Percentiles rank a stretch among this genome's conserved stretches.
Conservation (phyloP, 2,888 invertebrate species). For the Papilio demoleus region DNA sequence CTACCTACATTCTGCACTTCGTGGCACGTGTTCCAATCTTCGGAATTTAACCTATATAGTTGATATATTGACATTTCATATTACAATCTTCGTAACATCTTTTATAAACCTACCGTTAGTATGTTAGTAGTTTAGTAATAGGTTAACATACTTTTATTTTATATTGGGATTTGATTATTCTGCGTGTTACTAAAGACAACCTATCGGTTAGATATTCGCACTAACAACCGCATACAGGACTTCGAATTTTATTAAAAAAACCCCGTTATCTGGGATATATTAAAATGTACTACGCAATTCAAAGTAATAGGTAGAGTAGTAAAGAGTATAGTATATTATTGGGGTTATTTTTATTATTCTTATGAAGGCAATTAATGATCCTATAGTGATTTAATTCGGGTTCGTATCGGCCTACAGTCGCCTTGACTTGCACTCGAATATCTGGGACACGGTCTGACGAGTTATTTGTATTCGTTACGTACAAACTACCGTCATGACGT, state of each 20-base stretch:
- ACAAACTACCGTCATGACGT: slow-evolving; percentile 31
- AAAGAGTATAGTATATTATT: too few relatives aligned
- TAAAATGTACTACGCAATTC: not conserved
- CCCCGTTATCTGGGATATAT: not conserved
- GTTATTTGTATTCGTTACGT: slow-evolving; percentile 41
- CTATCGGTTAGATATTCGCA: not conserved
- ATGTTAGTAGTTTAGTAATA: not conserved
- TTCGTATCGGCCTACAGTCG: slow-evolving; percentile 25
- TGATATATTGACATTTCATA: not conserved
- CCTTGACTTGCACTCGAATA: slow-evolving; percentile 41
- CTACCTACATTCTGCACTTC: not conserved
- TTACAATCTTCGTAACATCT: not conserved
- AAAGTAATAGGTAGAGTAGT: not conserved
- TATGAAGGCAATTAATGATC: not conserved
- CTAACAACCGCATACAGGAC: not conserved
- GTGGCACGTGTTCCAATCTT: slow-evolving; percentile 7
- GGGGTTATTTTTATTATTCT: not conserved
- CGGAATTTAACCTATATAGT: not conserved
- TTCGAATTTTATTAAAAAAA: not conserved
- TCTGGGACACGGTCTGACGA: slow-evolving; percentile 38
- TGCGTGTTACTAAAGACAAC: not conserved
- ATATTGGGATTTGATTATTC: not conserved
- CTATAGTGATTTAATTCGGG: slow-evolving; percentile 8
- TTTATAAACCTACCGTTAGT: not conserved
- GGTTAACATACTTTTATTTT: not conserved